phyloP scores from a whole-genome alignment of 2,888 invertebrate genomes.

The Ennomos quercinarius region DNA sequence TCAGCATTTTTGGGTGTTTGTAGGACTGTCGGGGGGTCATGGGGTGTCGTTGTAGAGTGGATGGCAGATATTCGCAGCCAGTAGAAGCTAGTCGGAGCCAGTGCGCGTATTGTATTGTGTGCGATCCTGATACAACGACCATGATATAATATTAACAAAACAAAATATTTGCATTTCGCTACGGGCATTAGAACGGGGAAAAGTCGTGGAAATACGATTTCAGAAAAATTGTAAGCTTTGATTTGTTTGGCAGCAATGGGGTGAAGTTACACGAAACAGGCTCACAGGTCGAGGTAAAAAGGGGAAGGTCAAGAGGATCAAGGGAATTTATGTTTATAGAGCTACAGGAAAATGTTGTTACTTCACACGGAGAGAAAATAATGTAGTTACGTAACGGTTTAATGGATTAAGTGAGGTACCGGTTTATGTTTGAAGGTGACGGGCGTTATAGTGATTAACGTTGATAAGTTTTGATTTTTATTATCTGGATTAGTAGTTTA shows the following conservation, averaged over 20 bases:
- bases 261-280: conserved; percentile 36
- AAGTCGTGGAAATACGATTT: conserved; percentile 38
- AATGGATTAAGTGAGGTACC: conserved; percentile 15
- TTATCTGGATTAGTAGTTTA: no score
- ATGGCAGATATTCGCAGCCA: conserved; percentile 49
- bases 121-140: conserved; percentile 60
- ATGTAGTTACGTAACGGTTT: conserved; percentile 20
- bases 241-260: conserved; percentile 35
- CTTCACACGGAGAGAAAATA: conserved; percentile 25
- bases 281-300: conserved; percentile 26
- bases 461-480: no score
- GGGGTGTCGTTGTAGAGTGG: conserved; percentile 52
- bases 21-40: conserved; percentile 41
- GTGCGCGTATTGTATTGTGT: conserved; percentile 57
- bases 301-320: conserved; percentile 34
- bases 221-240: conserved; percentile 38
- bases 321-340: conserved; percentile 34
- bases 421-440: not conserved
- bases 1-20: conserved; percentile 50
- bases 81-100: conserved; percentile 57
- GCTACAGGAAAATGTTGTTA: conserved; percentile 26
- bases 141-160: conserved; percentile 63
- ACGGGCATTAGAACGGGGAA: conserved; percentile 45
- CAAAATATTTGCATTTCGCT: conserved; percentile 56
- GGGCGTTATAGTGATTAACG: no score